A percentile compares a stretch with the other conserved stretches of the same genome.
These are phyloP conservation scores for Chouioia cunea DNA, from an alignment of 2,888 invertebrate species.

Conservation along the genomic window DNA sequence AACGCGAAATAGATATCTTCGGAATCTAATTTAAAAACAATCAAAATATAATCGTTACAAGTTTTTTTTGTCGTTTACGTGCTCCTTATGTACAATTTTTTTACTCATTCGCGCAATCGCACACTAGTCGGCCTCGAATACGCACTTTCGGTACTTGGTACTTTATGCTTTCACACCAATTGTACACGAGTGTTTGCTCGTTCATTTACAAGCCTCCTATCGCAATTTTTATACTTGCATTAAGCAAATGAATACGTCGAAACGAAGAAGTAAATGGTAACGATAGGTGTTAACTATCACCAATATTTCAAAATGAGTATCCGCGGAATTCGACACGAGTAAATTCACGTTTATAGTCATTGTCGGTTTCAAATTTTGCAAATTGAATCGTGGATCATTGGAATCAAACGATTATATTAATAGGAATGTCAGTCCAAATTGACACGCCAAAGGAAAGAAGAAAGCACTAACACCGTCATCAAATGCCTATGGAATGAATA, in stretches of 20 bases:
- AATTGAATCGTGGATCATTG: conserved; percentile 27
- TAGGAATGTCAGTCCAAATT: conserved; percentile 44
- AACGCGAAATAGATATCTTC: conserved; percentile 22
- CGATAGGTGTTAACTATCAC: conserved; percentile 29
- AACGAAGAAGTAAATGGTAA: conserved; percentile 18
- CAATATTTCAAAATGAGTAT: conserved; percentile 44
- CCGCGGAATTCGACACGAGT: conserved; percentile 37
- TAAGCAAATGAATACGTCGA: neutral
- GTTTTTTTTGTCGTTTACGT: conserved; percentile 23
- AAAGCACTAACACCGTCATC: conserved; percentile 41
- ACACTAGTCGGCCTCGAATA: conserved; percentile 38
- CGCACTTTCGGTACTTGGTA: conserved; percentile 27
- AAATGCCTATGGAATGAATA: conserved; percentile 49
- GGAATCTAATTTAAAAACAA: conserved; percentile 32
- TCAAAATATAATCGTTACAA: conserved; percentile 26
- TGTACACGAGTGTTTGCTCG: conserved; percentile 10
- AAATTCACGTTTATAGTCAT: conserved; percentile 35
- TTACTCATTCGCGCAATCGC: conserved; percentile 39
- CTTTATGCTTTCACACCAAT: conserved; percentile 35
- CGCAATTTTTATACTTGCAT: neutral
- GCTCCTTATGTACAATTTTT: conserved; percentile 41
- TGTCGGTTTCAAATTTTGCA: conserved; percentile 29
- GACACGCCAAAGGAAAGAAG: conserved; percentile 36
- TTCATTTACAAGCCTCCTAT: neutral
- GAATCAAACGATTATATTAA: conserved; percentile 34